Evolutionary conservation across 2,888 invertebrate species (phyloP).

Genomic region (Epirrita christyi): DNA sequence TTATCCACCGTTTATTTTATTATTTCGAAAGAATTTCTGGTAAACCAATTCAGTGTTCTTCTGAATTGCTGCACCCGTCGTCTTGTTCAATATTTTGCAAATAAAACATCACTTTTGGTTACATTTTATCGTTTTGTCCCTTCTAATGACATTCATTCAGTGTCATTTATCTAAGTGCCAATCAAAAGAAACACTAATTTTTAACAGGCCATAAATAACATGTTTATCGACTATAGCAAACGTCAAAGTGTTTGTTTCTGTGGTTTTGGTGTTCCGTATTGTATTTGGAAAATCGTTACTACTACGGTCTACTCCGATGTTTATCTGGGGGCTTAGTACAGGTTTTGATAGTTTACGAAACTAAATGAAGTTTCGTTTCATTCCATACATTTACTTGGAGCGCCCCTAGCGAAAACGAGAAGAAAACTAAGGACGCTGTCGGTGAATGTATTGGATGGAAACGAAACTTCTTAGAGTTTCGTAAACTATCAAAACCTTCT

Average conservation of each 20-base stretch:
- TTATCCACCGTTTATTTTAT: slow-evolving; percentile 3
- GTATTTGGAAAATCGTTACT: no score
- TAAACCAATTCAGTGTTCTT: slow-evolving; percentile 13
- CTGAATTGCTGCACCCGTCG: slow-evolving; percentile 13
- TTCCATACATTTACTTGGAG: no score
- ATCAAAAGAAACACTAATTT: slow-evolving; percentile 30
- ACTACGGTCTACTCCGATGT: no score
- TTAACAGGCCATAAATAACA: slow-evolving; percentile 27
- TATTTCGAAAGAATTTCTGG: slow-evolving; percentile 13
- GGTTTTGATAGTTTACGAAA: no score
- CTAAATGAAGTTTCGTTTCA: no score
- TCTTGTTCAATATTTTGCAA: slow-evolving; percentile 17
- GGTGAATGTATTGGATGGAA: no score
- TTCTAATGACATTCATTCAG: slow-evolving; percentile 9
- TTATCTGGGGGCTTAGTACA: no score
- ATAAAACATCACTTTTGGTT: slow-evolving; percentile 12
- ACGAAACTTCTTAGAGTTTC: no score
- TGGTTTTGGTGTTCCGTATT: no score
- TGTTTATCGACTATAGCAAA: slow-evolving; percentile 13
- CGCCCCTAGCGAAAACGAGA: no score
- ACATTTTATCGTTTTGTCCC: slow-evolving; percentile 10
- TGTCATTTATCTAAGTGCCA: slow-evolving; percentile 31
- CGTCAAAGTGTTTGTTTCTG: slow-evolving; percentile 20
- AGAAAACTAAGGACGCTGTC: no score
- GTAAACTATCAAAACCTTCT: no score